phyloP scores from a whole-genome alignment of 1,140 invertebrate genomes.

The Brachionus manjavacas region DNA sequence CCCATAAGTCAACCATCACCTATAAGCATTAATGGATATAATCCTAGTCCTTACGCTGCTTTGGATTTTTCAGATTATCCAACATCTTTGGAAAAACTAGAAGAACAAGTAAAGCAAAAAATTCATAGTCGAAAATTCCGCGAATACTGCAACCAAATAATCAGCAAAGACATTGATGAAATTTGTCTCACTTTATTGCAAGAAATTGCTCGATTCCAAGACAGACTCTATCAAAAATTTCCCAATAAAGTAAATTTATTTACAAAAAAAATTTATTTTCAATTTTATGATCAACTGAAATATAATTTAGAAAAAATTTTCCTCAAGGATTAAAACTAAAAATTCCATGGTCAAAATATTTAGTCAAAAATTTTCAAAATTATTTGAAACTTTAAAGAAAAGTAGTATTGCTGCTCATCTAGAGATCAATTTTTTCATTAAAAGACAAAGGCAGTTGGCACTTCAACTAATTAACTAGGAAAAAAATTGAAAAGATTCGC shows the following conservation, averaged over 20 bases:
- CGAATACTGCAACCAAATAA: slow-evolving; percentile 57
- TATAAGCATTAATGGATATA: slow-evolving; percentile 40
- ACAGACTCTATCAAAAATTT: slow-evolving; percentile 62
- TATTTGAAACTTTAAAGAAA: no score
- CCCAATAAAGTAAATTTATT: slow-evolving; percentile 50
- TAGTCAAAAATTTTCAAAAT: no score
- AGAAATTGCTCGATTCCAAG: slow-evolving; percentile 63
- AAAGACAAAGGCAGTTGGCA: no score
- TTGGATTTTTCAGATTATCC: slow-evolving; percentile 13
- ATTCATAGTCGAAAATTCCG: slow-evolving; percentile 39
- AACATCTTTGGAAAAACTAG: slow-evolving; percentile 45
- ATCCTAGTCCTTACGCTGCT: slow-evolving; percentile 44
- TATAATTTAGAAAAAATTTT: no score
- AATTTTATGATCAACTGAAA: no score
- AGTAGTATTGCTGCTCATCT: no score
- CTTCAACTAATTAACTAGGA: no score
- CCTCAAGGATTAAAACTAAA: not conserved
- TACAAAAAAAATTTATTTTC: not conserved
- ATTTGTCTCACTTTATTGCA: slow-evolving; percentile 57
- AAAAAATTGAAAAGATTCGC: no score
- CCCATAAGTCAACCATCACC: slow-evolving; percentile 43
- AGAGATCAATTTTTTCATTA: no score
- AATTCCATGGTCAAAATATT: no score
- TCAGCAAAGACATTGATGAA: slow-evolving; percentile 57
- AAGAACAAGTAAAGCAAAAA: slow-evolving; percentile 31